These are phyloP conservation scores for Cinclus cinclus DNA, from an alignment of 2,113 vertebrate genomes.

Conservation along the genomic window DNA sequence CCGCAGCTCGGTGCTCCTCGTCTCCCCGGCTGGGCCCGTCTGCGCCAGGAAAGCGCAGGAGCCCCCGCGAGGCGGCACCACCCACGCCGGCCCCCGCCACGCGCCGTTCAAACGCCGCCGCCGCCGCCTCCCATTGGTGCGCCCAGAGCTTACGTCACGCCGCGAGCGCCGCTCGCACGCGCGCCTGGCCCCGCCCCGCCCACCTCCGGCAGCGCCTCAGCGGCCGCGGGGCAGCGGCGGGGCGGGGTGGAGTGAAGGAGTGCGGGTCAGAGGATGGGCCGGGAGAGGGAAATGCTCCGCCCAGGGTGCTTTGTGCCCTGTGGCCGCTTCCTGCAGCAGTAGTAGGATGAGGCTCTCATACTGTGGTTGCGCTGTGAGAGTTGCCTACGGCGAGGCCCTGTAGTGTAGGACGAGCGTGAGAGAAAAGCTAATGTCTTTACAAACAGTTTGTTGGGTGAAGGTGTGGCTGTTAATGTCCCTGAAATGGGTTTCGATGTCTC, in stretches of 20 bases:
- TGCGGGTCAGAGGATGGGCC: rapidly evolving
- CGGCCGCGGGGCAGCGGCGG: rapidly evolving
- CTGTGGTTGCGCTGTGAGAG: rapidly evolving
- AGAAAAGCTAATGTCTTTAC: too few species aligned
- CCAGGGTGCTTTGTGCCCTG: rapidly evolving
- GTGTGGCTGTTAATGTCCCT: too few species aligned
- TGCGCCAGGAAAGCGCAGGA: background rate
- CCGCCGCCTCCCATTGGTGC: background rate
- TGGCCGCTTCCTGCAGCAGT: rapidly evolving
- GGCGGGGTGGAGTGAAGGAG: rapidly evolving
- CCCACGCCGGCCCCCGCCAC: background rate
- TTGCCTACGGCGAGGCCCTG: rapidly evolving
- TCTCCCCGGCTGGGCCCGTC: background rate
- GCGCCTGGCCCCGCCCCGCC: background rate
- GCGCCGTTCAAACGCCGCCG: background rate
- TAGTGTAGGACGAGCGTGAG: rapidly evolving
- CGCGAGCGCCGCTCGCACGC: background rate
- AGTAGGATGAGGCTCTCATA: rapidly evolving
- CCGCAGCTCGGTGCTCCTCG: background rate
- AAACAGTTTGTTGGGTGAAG: too few species aligned
- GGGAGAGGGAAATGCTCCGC: rapidly evolving
- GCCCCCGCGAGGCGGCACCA: background rate
- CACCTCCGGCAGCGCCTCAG: rapidly evolving
- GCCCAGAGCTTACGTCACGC: background rate
- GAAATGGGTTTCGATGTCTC: background rate